Evolutionary conservation across 2,113 vertebrate genomes (phyloP), one percentile per base, ranked within the genome.

Genomic region (Apus apus): DNA sequence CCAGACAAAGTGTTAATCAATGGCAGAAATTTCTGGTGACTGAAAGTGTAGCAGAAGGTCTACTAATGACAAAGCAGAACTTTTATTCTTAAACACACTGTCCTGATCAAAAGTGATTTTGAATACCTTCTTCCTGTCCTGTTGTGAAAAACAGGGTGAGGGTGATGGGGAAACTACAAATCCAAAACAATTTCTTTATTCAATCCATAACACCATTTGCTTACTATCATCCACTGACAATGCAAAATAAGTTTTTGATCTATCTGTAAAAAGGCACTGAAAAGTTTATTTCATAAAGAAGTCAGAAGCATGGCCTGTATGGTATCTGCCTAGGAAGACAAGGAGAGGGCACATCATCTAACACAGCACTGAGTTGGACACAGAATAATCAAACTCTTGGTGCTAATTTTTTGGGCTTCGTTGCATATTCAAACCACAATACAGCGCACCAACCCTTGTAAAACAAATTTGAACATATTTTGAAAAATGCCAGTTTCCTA

Each of bases 51-150:
- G 19, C 19, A 57, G 11, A 43, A 60, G 17, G 18, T 5, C 18
- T 25, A 5, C 29, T 34, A 73, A 64, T 17, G 23, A 36, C 21
- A 85, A 46, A 0, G 1, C 30, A 50, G n/a, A 58, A 65, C 10
- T 62, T 79, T 6, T 0, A 36, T n/a, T 50, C 13, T 53, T 61
- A 70, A 73, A 58, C 7, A n/a, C 0, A 0, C 15, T 72, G 13
- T 30, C 15, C 34, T 85, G 45, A 58, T 29, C 27, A 36, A 57
- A 16, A n/a, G 9, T 5, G 15, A 10, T 77, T 85, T 67, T 75
- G 43, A 78, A 64, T 21, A 43, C 0, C 8, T 18, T 60, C 9
- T 66, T 68, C 26, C 50, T n/a, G 15, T 60, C 16, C 14, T 83
- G 13, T 29, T 72, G 32, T 48, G 21, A 71, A 77, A 64, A 86